Evolutionary conservation across 1,140 invertebrate genomes (phyloP).

Genomic region (Drosophila insularis): DNA sequence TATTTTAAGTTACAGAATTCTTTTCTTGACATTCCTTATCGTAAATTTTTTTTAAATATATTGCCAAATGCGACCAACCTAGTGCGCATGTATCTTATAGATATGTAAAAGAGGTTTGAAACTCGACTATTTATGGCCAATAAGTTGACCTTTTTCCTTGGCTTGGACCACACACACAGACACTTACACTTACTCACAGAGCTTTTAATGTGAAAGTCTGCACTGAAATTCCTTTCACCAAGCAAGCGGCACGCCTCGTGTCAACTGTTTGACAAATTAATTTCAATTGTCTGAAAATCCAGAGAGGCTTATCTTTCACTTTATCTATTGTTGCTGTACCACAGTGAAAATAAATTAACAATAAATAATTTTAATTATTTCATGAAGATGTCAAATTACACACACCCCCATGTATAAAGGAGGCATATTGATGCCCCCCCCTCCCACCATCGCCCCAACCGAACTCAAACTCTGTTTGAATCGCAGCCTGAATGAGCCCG

Average conservation of each 20-base stretch:
- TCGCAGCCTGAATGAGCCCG: conserved; percentile 13
- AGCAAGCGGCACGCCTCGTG: conserved; percentile 41
- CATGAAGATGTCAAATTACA: conserved; percentile 80
- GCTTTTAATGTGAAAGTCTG: conserved; percentile 65
- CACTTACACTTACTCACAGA: neutral
- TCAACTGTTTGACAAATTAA: conserved; percentile 73
- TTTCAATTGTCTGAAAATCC: conserved; percentile 63
- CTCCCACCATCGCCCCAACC: conserved; percentile 11
- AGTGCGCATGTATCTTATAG: neutral
- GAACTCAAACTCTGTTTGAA: conserved; percentile 19
- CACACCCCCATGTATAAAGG: conserved; percentile 56
- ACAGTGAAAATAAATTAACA: conserved; percentile 77
- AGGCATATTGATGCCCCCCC: neutral
- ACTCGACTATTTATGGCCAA: conserved; percentile 48
- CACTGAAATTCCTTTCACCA: conserved; percentile 63
- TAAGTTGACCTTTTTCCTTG: conserved; percentile 45
- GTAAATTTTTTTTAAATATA: neutral
- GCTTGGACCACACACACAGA: conserved; percentile 19
- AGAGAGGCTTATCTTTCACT: conserved; percentile 64
- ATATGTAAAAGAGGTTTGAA: conserved; percentile 36
- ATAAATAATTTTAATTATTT: conserved; percentile 82
- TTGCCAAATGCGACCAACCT: neutral
- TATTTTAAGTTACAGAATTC: neutral
- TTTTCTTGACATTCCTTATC: neutral
- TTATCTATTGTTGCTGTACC: conserved; percentile 53